Percentiles rank a stretch among this genome's conserved stretches.
Evolutionary conservation across 2,888 invertebrate species (phyloP).

Genomic region (Tanaodytes sp.): DNA sequence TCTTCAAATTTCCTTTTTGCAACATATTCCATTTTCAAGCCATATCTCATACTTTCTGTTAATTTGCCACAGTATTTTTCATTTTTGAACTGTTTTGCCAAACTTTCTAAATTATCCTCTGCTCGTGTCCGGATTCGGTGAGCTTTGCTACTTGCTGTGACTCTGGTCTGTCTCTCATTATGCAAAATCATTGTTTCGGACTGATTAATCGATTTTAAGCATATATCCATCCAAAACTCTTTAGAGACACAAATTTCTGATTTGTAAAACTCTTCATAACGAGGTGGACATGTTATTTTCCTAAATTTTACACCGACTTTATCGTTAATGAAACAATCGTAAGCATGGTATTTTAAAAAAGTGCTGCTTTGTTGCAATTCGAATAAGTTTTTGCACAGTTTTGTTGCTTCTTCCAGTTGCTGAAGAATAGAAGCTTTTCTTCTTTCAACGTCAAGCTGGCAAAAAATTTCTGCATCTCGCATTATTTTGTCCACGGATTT

Average conservation of each 20-base stretch:
- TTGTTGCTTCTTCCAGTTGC: background rate
- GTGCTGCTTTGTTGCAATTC: background rate
- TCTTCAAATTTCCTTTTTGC: conserved; percentile 7
- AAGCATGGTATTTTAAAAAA: background rate
- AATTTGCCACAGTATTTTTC: conserved; percentile 4
- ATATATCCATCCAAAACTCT: background rate
- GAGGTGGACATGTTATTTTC: background rate
- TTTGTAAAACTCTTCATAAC: conserved; percentile 1
- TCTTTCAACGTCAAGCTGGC: background rate
- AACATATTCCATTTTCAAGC: conserved; percentile 2
- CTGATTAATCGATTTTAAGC: conserved; percentile 2
- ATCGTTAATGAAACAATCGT: background rate
- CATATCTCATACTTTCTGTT: conserved; percentile 12
- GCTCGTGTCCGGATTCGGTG: background rate
- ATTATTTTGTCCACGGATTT: background rate
- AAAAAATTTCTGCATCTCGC: background rate
- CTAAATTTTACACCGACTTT: background rate
- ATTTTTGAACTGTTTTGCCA: background rate
- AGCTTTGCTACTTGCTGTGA: conserved; percentile 5
- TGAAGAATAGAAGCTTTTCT: background rate
- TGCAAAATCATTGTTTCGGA: conserved; percentile 5
- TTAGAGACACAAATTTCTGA: background rate
- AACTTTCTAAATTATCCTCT: conserved; percentile 1
- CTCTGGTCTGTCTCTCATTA: conserved; percentile 1
- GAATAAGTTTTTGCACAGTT: background rate